Percentiles rank a stretch among this genome's conserved stretches.
Conservation (phyloP, 2,113 vertebrate genomes). For the Ahaetulla prasina region DNA sequence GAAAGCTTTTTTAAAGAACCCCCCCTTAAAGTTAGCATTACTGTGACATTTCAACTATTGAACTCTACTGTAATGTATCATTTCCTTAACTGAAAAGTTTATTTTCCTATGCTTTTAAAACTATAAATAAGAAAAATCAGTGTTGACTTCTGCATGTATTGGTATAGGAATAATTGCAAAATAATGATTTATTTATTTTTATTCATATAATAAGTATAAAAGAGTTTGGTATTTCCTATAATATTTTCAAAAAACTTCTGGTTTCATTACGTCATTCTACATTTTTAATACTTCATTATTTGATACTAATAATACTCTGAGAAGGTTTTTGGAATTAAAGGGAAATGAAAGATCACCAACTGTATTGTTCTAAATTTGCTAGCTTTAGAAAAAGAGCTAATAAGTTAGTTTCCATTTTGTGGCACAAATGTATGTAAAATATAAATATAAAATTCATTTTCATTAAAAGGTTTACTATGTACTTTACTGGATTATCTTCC, state of each 20-base stretch:
- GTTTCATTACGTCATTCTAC: background rate
- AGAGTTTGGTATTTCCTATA: background rate
- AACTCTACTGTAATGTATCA: background rate
- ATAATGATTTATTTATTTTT: background rate
- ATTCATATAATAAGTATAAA: background rate
- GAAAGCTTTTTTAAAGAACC: background rate
- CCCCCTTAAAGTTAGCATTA: background rate
- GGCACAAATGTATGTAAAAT: background rate
- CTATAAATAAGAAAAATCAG: background rate
- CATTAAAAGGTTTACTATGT: background rate
- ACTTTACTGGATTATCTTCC: background rate
- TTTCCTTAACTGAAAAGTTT: background rate
- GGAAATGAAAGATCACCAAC: background rate
- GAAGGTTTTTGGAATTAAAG: background rate
- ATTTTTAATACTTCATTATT: background rate
- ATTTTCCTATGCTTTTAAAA: background rate
- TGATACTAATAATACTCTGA: background rate
- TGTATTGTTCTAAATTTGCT: background rate
- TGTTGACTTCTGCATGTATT: background rate
- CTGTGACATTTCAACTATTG: background rate
- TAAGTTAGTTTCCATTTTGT: background rate
- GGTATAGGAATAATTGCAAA: background rate
- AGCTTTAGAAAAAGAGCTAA: background rate
- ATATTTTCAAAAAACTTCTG: background rate
- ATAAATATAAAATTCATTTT: background rate